phyloP scores from a whole-genome alignment of 2,888 invertebrate species.

The Ophraella communa region DNA sequence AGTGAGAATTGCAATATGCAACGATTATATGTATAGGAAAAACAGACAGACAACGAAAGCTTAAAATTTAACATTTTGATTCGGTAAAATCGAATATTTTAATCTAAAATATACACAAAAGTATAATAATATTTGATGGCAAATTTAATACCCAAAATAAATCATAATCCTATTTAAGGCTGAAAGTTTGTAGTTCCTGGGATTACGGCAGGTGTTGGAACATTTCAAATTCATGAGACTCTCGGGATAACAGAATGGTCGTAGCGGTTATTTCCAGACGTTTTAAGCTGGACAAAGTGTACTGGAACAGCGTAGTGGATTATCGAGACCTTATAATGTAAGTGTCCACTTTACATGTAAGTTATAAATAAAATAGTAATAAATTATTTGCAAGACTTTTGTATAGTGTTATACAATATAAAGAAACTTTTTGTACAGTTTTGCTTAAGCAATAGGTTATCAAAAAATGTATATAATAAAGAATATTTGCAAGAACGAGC shows the following conservation, averaged over 20 bases:
- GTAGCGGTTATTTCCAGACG: background rate
- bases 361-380: background rate
- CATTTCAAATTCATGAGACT: background rate
- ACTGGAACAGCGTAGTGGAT: background rate
- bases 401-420: too few species aligned
- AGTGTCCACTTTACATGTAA: background rate
- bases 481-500: too few species aligned
- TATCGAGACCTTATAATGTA: background rate
- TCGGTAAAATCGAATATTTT: background rate
- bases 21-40: too few species aligned
- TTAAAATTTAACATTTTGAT: too few species aligned
- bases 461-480: too few species aligned
- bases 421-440: too few species aligned
- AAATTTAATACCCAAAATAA: background rate
- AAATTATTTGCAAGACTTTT: background rate
- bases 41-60: too few species aligned
- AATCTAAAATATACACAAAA: background rate
- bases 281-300: background rate
- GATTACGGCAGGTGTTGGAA: background rate
- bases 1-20: background rate
- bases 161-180: background rate
- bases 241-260: background rate
- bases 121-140: background rate
- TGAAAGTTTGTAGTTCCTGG: background rate
- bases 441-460: too few species aligned